Percentiles rank a stretch among this genome's conserved stretches.
These are phyloP conservation scores for Temnothorax nylanderi DNA, from an alignment of 1,140 invertebrate genomes.

Conservation along the genomic window DNA sequence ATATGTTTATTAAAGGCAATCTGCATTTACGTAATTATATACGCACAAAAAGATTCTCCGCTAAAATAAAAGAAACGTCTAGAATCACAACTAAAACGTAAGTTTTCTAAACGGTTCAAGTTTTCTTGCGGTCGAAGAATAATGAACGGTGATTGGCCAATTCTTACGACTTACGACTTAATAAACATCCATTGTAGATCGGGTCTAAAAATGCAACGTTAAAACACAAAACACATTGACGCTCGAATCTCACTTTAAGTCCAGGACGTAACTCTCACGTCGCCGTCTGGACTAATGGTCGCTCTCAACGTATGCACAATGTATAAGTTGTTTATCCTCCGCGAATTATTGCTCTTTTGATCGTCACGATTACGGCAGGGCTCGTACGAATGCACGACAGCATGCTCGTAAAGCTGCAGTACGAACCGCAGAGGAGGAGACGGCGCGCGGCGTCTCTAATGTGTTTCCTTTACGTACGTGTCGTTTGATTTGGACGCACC, in stretches of 20 bases:
- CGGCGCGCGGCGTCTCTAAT: constrained; percentile 3
- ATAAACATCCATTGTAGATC: no score
- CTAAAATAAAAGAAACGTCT: background rate
- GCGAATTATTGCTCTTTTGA: constrained; percentile 43
- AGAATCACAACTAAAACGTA: background rate
- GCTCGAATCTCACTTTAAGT: background rate
- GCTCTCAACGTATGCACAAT: background rate
- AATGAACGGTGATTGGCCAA: no score
- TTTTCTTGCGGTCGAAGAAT: no score
- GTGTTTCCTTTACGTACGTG: constrained; percentile 21
- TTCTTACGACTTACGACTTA: no score
- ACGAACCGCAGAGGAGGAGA: background rate
- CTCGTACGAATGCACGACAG: background rate
- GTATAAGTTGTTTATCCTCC: constrained; percentile 14
- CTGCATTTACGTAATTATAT: background rate
- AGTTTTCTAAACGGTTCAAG: background rate
- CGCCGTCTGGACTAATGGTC: background rate
- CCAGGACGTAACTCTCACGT: no score
- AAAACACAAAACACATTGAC: background rate
- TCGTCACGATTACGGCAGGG: constrained; percentile 8
- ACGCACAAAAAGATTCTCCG: background rate
- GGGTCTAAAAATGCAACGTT: background rate
- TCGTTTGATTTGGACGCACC: constrained; percentile 31
- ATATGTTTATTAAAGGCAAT: no score
- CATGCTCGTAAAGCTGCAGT: background rate